Base-by-base conservation (phyloP, 2,797 vertebrate species). In the Selene dorsalis region DNA sequence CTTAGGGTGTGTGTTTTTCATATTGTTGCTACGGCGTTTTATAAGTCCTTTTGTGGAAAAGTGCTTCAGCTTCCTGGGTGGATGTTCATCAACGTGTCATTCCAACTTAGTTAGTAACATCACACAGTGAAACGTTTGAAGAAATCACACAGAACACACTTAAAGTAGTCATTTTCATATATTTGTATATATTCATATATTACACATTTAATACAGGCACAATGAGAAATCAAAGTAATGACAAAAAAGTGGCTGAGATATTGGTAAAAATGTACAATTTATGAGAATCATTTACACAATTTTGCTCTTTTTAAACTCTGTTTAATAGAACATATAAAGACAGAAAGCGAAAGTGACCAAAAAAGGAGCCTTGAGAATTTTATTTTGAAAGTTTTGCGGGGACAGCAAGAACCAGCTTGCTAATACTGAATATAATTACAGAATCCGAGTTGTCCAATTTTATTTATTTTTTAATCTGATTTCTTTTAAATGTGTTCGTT, bases 371-470 rank as follows among this genome's bases (percentile, higher is more conserved):
- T 70, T 68, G 66, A 56, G 41, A 80, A 93, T 94, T 41, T 93
- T 82, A 91, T 93, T 94, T 92, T 85, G 87, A 84, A 71, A 55
- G 69, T 90, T 88, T 88, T 87, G 86, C 91, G 85, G 93, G 94
- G 93, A 93, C 92, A 97, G 95, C 95, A 98, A 99, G 97, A 97
- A 96, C 98, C 98, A 98, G 98, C 98, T 99, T 94, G 97, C 97
- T 95, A 89, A 89, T 65, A 88, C 65, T 67, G 84, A 86, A 77
- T 62, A 84, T 30, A 83, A 53, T 83, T 82, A 82, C 67, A 87
- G 63, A 79, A 76, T 76, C 52, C 41, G 50, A 69, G 78, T 70
- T 1, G 26, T 77, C 17, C 60, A 45, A 28, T 18, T 26, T 39
- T 53, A 52, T 12, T 48, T 50, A 39, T 41, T 24, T 8, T 26